These are phyloP conservation scores for Saxidomus purpurata DNA, from an alignment of 1,140 invertebrate genomes.

Conservation along the genomic window DNA sequence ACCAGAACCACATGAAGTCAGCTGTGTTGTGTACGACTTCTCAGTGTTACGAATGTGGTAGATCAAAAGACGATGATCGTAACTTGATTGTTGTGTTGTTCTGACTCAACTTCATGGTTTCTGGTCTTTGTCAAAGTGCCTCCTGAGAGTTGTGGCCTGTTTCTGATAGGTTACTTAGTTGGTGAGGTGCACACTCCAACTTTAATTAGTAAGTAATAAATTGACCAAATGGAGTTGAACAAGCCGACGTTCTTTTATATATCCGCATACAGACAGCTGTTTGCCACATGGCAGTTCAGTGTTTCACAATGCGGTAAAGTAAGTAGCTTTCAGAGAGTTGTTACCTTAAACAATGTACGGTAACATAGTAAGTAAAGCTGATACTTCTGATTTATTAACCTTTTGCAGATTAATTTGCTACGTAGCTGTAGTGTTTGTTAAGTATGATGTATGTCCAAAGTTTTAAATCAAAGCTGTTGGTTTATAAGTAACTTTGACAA, in stretches of 20 bases:
- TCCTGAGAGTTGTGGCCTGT: slow-evolving; percentile 42
- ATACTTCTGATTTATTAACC: background rate
- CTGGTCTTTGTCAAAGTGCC: slow-evolving; percentile 16
- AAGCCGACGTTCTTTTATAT: too few species aligned
- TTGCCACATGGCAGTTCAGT: slow-evolving; percentile 6
- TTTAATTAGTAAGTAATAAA: too few species aligned
- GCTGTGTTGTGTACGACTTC: background rate
- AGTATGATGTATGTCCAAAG: too few species aligned
- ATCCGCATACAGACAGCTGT: slow-evolving; percentile 15
- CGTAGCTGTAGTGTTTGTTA: too few species aligned
- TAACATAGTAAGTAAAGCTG: background rate
- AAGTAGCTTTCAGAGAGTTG: background rate
- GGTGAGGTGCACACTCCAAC: slow-evolving; percentile 14
- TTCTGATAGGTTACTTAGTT: slow-evolving; percentile 35
- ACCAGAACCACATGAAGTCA: slow-evolving; percentile 34
- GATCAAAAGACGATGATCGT: slow-evolving; percentile 9
- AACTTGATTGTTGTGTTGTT: background rate
- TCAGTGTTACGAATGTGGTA: slow-evolving; percentile 57
- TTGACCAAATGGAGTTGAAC: too few species aligned
- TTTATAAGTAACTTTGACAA: too few species aligned
- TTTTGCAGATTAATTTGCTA: too few species aligned
- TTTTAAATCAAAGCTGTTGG: too few species aligned
- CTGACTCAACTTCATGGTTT: background rate
- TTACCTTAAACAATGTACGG: background rate
- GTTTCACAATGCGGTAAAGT: slow-evolving; percentile 10